Conservation (phyloP, 2,113 vertebrate species). For the Gallinago media region DNA sequence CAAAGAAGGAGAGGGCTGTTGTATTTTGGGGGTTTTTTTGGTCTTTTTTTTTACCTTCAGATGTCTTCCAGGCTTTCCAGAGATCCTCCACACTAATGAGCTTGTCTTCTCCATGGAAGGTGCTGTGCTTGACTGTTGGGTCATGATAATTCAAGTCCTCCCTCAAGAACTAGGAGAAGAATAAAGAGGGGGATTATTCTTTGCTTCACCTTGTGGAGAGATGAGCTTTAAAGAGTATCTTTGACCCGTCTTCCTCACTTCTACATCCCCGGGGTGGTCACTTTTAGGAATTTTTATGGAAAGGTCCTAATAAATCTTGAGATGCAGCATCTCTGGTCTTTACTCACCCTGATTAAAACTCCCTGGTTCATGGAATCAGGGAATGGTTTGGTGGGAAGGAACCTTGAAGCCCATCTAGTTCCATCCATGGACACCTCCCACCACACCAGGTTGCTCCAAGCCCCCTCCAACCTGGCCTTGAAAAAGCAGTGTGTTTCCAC, state of each 20-base stretch:
- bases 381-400: no score
- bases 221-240: neutral
- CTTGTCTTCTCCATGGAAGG: constrained; percentile 96
- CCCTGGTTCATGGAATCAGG: no score
- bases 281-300: neutral
- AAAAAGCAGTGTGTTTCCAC: neutral
- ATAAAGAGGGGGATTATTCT: neutral
- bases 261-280: neutral
- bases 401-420: no score
- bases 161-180: constrained; percentile 88
- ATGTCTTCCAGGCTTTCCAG: constrained; percentile 95
- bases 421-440: no score
- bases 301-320: neutral
- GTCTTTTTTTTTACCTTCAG: constrained; percentile 85
- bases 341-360: no score
- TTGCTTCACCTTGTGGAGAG: neutral
- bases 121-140: constrained; percentile 95
- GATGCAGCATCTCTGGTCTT: neutral
- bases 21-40: neutral
- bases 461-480: no score
- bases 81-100: constrained; percentile 97
- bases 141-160: constrained; percentile 98
- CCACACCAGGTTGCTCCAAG: no score
- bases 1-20: fast-evolving
- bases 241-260: neutral